Evolutionary conservation across 53 echinoderm and acorn worm genomes (phyloP), one percentile per base, ranked within the genome.

Genomic region (Holothuria scabra): DNA sequence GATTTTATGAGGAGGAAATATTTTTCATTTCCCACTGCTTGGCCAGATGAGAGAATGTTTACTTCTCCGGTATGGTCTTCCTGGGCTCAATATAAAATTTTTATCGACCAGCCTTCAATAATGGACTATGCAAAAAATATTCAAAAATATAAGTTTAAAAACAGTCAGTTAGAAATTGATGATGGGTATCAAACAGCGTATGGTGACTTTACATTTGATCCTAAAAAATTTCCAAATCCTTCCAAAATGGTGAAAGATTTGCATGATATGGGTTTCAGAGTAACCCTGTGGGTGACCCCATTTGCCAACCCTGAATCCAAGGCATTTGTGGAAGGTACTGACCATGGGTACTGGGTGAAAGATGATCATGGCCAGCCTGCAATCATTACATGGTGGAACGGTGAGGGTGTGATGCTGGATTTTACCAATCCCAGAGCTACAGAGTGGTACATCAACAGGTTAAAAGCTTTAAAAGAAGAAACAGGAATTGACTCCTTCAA

Each of bases 141-240:
- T 82, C 25, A 80, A 1, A 78, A 44, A 3, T 68, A 95, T 56
- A 83, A 88, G 12, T 95, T 95, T 38, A 85, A 60, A 52, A 88
- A 95, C 90, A 92, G 95, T 65, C 95, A 95, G 76, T 48, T 95
- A 11, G 93, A 95, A 63, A 93, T 95, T 32, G 95, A 95, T 56
- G 93, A 95, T 64, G 91, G 91, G 11, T 95, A 88, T 57, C 80
- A 86, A 16, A 64, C 44, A 0, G 84, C 76, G 20, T 87, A 95
- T 63, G 95, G 95, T 5, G 93, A 95, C 58, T 90, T 93, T 41
- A 62, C 72, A 8, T 95, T 95, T 62, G 89, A 95, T 86, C 81
- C 56, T 21, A 84, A 72, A n/a, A 95, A 91, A 76, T 95, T 95
- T 52, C 90, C 93, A 16, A 46, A 95, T 59, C 79, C 93, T 33